phyloP scores from a whole-genome alignment of 2,888 invertebrate genomes.

The Saturnia pavonia region DNA sequence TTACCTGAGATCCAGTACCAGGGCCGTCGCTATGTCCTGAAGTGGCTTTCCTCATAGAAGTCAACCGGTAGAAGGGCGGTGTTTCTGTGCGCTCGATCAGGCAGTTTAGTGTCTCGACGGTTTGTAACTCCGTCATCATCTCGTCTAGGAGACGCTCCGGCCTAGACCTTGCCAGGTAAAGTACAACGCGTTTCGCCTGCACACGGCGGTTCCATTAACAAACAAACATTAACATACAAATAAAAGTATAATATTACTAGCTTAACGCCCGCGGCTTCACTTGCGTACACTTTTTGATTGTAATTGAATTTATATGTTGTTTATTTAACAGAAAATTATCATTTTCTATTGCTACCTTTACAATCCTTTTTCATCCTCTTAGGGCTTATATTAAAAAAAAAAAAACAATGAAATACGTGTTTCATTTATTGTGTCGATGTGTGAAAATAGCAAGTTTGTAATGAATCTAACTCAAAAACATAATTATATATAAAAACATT shows the following conservation, averaged over 20 bases:
- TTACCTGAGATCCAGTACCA: constrained; percentile 71
- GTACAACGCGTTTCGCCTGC: constrained; percentile 96
- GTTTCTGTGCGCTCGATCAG: constrained; percentile 98
- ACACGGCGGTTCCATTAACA: neutral
- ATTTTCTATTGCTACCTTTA: no score
- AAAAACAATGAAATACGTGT: no score
- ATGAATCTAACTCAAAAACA: no score
- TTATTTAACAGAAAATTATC: no score
- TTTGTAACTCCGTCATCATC: constrained; percentile 98
- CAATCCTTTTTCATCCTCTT: no score
- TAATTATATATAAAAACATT: no score
- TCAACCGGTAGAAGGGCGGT: constrained; percentile 97
- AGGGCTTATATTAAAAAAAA: no score
- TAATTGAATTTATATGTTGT: no score
- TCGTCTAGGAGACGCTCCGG: constrained; percentile 97
- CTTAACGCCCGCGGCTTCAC: neutral
- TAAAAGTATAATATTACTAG: neutral
- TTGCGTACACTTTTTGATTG: no score
- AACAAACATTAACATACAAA: neutral
- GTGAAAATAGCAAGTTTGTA: no score
- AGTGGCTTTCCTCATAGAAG: constrained; percentile 94
- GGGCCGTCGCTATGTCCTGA: constrained; percentile 82
- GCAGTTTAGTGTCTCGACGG: constrained; percentile 97
- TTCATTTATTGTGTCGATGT: no score
- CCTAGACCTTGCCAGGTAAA: constrained; percentile 95